phyloP scores from a whole-genome alignment of 2,113 vertebrate species.

The Megaceryle maxima region DNA sequence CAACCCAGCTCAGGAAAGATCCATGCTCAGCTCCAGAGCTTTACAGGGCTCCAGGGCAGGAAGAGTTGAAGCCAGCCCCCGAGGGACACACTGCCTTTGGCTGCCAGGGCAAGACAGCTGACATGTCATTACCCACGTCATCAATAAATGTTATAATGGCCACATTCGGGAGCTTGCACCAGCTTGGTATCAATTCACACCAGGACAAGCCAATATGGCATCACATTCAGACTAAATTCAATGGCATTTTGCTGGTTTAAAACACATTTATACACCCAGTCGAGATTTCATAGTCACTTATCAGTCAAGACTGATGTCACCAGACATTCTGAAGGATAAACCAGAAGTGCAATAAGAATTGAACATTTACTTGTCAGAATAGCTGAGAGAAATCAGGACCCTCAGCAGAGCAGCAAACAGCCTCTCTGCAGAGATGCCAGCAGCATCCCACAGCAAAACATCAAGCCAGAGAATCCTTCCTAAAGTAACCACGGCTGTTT shows the following conservation, averaged over 20 bases:
- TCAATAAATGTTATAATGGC: not conserved
- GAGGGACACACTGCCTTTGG: not conserved
- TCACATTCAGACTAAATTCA: not conserved
- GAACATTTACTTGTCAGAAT: not conserved
- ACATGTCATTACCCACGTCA: not conserved
- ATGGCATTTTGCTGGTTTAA: not conserved
- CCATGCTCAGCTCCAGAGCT: not conserved
- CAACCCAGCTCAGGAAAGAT: not conserved
- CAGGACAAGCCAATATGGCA: not conserved
- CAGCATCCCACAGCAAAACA: not conserved
- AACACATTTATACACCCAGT: not conserved
- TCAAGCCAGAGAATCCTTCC: not conserved
- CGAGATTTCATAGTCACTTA: not conserved
- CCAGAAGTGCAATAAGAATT: slow-evolving; percentile 3
- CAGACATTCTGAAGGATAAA: not conserved
- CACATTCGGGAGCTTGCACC: not conserved
- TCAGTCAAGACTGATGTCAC: not conserved
- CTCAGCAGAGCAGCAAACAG: not conserved
- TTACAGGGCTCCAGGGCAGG: not conserved
- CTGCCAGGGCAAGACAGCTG: slow-evolving; percentile 10
- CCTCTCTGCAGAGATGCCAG: not conserved
- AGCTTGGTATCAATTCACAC: not conserved
- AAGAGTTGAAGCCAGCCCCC: not conserved
- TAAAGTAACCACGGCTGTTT: not conserved
- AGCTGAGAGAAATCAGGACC: not conserved